These are phyloP conservation scores for Brachynemurus nebulosus DNA, from an alignment of 2,888 invertebrate genomes.

Conservation along the genomic window DNA sequence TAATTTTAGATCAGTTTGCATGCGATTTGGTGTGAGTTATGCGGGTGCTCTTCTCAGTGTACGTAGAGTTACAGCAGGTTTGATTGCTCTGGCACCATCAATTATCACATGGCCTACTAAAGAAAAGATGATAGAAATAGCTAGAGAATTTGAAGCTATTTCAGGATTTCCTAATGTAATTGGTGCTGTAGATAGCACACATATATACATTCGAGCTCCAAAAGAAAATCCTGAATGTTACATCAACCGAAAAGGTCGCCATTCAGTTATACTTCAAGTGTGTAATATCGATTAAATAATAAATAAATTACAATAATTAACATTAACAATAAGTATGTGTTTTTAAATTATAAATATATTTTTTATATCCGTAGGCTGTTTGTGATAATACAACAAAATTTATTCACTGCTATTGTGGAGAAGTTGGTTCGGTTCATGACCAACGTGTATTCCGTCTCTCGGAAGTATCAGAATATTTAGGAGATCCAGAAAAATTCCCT, in stretches of 20 bases:
- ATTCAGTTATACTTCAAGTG: constrained; percentile 9
- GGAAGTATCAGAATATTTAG: neutral
- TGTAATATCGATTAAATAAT: neutral
- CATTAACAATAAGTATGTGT: too few relatives aligned
- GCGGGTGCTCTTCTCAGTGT: neutral
- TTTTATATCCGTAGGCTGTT: neutral
- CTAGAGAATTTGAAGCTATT: constrained; percentile 9
- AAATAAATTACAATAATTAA: neutral
- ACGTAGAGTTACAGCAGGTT: neutral
- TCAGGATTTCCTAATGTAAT: constrained; percentile 16
- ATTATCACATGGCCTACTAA: neutral
- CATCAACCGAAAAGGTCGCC: constrained; percentile 6
- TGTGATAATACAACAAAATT: neutral
- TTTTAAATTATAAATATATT: neutral
- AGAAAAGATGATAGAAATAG: neutral
- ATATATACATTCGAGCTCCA: constrained; percentile 15
- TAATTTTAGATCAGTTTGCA: neutral
- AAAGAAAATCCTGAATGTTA: constrained; percentile 7
- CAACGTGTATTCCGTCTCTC: neutral
- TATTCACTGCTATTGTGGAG: neutral
- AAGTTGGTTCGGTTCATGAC: neutral
- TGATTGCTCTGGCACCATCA: neutral
- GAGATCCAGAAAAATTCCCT: neutral
- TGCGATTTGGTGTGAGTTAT: neutral
- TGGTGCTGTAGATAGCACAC: constrained; percentile 18